Base-by-base conservation (phyloP, 2,888 invertebrate species). In the Ctena decussata region DNA sequence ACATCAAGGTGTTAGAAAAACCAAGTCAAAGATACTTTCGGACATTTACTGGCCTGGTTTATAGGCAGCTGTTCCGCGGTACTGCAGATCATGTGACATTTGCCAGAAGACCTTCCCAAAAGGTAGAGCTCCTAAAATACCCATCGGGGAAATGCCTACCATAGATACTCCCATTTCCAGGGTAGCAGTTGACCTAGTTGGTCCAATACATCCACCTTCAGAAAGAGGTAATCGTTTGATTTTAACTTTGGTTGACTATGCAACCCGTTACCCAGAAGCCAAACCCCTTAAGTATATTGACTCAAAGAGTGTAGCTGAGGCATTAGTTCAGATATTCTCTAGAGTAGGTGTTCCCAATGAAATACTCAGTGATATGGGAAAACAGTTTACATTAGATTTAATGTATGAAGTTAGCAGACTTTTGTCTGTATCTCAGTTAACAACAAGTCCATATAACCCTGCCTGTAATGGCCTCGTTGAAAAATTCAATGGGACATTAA, bases 201-300 rank as follows among this genome's bases (percentile, higher is more conserved):
- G 87, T 1, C 89, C 88, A 0, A 75, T 90, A 0, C 44, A 32
- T 15, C 82, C 86, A 27, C 46, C 69, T 0, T 82, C 86, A 8
- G 82, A 80, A 24, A 49, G 53, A n/a, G 84, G 84, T 12, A 82
- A 90, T 53, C 71, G 86, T 3, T 91, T 82, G 69, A 85, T 90
- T 11, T 65, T 90, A 15, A 84, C 84, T 21, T 8, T 87, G 8
- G 82, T 87, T 0, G 90, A 91, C 32, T 85, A 84, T 70, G 87
- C 89, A 15, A 87, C 87, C 1, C 11, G 86, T n/a, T 91, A 86
- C 57, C 84, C 87, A 8, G 91, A 89, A 32, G 87, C 89, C 18
- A 49, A 80, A 30, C 77, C 90, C 12, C 49, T 90, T 3, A 49
- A 46, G 18, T 57, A 46, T 15, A 87, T 87, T n/a, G 87, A 83